These are phyloP conservation scores for Oxyruncus cristatus DNA, from an alignment of 2,113 vertebrate species.

Conservation along the genomic window DNA sequence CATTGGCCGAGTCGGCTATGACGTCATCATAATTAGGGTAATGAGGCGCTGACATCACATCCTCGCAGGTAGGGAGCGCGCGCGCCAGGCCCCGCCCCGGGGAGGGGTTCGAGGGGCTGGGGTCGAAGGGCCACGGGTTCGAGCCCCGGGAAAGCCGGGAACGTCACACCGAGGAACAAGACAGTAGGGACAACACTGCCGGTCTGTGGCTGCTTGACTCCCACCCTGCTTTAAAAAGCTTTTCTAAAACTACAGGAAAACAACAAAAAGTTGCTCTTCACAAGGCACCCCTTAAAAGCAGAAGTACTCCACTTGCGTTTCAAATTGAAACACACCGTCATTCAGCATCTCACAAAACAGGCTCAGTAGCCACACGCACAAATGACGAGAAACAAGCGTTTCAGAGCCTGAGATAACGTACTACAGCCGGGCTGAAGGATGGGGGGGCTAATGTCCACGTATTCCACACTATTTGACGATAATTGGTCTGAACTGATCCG, in stretches of 20 bases:
- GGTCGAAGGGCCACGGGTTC: background rate
- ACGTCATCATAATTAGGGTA: constrained; percentile 84
- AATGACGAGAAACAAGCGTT: rapidly evolving
- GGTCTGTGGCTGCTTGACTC: background rate
- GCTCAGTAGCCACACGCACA: rapidly evolving
- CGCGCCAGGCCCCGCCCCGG: background rate
- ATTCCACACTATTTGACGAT: rapidly evolving
- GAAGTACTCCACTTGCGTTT: background rate
- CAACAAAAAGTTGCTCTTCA: rapidly evolving
- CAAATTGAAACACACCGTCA: rapidly evolving
- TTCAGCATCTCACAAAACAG: rapidly evolving
- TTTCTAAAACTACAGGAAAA: too few species aligned
- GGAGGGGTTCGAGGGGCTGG: background rate
- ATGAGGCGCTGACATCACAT: constrained; percentile 73
- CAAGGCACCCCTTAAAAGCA: background rate
- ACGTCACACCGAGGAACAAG: rapidly evolving
- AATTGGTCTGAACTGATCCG: rapidly evolving
- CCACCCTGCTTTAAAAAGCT: background rate
- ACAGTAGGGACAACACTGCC: rapidly evolving
- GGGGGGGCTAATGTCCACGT: rapidly evolving
- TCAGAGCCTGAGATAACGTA: rapidly evolving
- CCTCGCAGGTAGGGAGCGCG: constrained; percentile 65
- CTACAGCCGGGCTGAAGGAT: rapidly evolving
- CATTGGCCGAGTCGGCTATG: constrained; percentile 76
- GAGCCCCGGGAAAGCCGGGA: background rate